These are phyloP conservation scores for Nesogale talazaci DNA, from an alignment of 2,113 vertebrate species.

Conservation along the genomic window DNA sequence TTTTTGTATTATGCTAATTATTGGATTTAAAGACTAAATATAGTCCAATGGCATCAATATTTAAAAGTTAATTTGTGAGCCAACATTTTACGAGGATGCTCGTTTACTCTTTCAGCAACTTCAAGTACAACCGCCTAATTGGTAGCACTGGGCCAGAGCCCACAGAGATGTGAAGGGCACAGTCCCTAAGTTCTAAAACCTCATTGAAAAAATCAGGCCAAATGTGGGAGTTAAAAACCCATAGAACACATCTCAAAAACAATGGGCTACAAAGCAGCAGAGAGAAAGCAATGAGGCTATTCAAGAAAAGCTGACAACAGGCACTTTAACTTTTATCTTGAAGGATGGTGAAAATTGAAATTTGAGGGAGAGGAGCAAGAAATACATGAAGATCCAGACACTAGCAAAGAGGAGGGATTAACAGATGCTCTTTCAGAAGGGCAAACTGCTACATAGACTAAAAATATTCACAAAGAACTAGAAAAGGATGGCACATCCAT, in stretches of 20 bases:
- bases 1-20: constrained; percentile 45
- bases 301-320: not conserved
- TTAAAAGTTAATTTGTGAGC: not conserved
- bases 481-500: no score
- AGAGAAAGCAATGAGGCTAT: not conserved
- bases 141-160: not conserved
- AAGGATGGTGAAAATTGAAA: not conserved
- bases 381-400: not conserved
- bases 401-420: not conserved
- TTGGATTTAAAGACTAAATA: constrained; percentile 26
- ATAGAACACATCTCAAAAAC: constrained; percentile 25
- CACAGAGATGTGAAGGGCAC: not conserved
- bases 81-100: constrained; percentile 41
- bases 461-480: not conserved
- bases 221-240: not conserved
- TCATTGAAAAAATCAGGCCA: constrained; percentile 34
- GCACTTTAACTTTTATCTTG: not conserved
- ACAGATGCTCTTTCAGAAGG: constrained; percentile 25
- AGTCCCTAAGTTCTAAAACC: not conserved
- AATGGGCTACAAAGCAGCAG: not conserved
- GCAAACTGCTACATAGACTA: not conserved
- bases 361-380: not conserved
- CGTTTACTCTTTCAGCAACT: constrained; percentile 22
- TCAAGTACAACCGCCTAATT: not conserved
- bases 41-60: constrained; percentile 37